These are phyloP conservation scores for Bradypodion ventrale DNA, from an alignment of 2,797 vertebrate species.

Conservation along the genomic window DNA sequence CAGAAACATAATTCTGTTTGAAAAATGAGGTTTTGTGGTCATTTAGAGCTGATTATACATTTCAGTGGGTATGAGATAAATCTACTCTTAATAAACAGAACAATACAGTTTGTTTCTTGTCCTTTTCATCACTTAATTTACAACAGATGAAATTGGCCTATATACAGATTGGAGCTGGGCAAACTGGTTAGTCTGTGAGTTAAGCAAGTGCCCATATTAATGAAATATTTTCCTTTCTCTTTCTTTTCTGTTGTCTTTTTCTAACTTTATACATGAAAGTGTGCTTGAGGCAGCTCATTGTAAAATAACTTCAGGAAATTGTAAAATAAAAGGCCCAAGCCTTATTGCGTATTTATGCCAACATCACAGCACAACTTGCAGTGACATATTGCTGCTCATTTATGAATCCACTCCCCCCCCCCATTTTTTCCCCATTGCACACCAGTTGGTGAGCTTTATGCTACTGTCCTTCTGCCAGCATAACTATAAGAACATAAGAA, in stretches of 20 bases:
- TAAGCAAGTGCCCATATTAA: too few species aligned
- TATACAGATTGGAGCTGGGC: conserved; percentile 40
- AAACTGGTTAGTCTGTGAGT: conserved; percentile 55
- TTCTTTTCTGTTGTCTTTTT: background rate
- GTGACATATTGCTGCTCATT: too few species aligned
- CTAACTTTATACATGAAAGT: background rate
- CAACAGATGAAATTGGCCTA: conserved; percentile 57
- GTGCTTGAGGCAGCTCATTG: background rate
- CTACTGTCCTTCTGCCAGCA: background rate
- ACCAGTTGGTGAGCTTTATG: background rate
- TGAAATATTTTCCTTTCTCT: background rate
- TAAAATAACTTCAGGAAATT: background rate
- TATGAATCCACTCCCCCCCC: too few species aligned
- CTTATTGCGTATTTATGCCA: too few species aligned
- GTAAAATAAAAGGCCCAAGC: background rate
- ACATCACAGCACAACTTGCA: too few species aligned
- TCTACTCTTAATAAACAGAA: conserved; percentile 52
- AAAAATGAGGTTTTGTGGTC: conserved; percentile 46
- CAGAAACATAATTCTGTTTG: conserved; percentile 4
- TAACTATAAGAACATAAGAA: too few species aligned
- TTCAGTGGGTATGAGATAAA: conserved; percentile 55
- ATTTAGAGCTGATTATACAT: conserved; percentile 34
- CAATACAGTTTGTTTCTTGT: conserved; percentile 41
- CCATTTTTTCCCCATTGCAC: too few species aligned
- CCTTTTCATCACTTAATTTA: conserved; percentile 58